Conservation (phyloP, 92 coral and sea anemone genomes). For the Epizoanthus stellaris region DNA sequence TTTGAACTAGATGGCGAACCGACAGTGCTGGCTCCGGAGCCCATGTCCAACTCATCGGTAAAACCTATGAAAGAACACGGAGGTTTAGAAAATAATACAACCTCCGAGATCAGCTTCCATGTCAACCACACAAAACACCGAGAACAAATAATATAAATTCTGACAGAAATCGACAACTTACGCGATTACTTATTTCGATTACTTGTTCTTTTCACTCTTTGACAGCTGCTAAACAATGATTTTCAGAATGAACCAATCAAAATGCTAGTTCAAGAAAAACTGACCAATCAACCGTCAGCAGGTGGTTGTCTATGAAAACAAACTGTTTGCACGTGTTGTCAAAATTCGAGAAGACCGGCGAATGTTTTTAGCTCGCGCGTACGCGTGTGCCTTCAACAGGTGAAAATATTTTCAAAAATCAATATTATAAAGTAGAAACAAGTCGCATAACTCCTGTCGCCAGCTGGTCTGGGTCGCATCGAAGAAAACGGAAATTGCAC, state of each 20-base stretch:
- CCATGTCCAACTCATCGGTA: conserved; percentile 79
- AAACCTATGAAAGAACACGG: conserved; percentile 51
- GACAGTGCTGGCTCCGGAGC: conserved; percentile 85
- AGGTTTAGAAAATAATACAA: not conserved
- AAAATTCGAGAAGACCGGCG: no score
- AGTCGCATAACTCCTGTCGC: no score
- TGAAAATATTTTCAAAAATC: no score
- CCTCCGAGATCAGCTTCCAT: conserved; percentile 44
- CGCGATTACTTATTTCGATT: conserved; percentile 12
- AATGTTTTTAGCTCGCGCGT: no score
- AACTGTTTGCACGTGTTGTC: not conserved
- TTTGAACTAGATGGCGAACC: conserved; percentile 83
- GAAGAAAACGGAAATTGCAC: no score
- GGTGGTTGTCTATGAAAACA: not conserved
- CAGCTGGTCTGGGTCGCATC: no score
- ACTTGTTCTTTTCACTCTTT: not conserved
- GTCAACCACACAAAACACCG: conserved; percentile 59
- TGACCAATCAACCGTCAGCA: conserved; percentile 7
- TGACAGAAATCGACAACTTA: not conserved
- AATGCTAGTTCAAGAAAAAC: not conserved
- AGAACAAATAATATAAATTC: conserved; percentile 1
- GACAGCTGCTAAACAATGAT: not conserved
- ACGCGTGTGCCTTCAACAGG: no score
- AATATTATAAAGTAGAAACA: no score
- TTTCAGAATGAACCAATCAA: not conserved